Evolutionary conservation across 2,797 vertebrate species (phyloP).

Genomic region (Hyperoplus immaculatus): DNA sequence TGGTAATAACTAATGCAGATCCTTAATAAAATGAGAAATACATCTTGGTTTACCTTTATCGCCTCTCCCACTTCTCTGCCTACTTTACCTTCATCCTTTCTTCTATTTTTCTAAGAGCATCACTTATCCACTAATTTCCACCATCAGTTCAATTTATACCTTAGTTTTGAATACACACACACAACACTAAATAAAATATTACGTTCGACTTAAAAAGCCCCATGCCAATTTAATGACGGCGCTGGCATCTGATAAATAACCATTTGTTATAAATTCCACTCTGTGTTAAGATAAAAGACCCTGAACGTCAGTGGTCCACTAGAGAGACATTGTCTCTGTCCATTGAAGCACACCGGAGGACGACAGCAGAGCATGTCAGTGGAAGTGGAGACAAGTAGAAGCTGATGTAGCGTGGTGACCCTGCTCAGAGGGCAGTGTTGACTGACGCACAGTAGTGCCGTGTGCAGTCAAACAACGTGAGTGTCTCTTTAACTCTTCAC

Average conservation of each 20-base stretch:
- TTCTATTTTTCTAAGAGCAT: not conserved
- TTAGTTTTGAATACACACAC: not conserved
- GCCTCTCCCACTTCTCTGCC: not conserved
- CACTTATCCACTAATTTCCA: not conserved
- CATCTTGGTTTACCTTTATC: not conserved
- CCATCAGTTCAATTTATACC: not conserved
- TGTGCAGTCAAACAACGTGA: slow-evolving; percentile 47
- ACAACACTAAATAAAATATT: not conserved
- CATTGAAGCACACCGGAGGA: slow-evolving; percentile 27
- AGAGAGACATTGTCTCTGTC: slow-evolving; percentile 35
- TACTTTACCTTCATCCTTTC: not conserved
- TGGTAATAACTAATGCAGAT: too few species aligned
- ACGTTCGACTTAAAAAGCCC: not conserved
- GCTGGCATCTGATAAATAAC: not conserved
- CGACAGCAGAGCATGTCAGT: slow-evolving; percentile 52
- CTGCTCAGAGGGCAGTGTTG: slow-evolving; percentile 63
- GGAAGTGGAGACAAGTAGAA: slow-evolving; percentile 66
- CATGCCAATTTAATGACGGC: not conserved
- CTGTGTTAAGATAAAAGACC: slow-evolving; percentile 28
- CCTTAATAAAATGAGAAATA: not conserved
- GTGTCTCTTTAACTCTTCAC: slow-evolving; percentile 40
- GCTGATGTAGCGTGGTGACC: slow-evolving; percentile 75
- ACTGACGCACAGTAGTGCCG: slow-evolving; percentile 64
- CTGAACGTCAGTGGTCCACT: not conserved
- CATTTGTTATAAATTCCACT: slow-evolving; percentile 16